Evolutionary conservation across 2,888 invertebrate species (phyloP).

Genomic region (Eledona agricola): DNA sequence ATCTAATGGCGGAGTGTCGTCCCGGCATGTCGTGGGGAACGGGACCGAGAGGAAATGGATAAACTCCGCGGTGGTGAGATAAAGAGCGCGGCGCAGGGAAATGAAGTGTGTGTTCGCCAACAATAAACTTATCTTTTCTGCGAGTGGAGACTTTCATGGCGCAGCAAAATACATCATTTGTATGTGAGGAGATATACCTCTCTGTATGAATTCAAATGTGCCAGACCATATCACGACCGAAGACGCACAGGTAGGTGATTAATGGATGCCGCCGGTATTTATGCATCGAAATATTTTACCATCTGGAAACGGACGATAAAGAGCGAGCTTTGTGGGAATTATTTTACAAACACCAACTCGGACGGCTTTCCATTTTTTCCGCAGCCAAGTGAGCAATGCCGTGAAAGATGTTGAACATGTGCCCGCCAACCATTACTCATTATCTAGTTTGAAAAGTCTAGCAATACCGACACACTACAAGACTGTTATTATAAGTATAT

Average conservation of each 20-base stretch:
- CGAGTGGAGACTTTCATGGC: constrained; percentile 58
- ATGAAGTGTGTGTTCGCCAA: constrained; percentile 62
- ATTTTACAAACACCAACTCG: no score
- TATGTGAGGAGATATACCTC: constrained; percentile 59
- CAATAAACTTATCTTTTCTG: constrained; percentile 63
- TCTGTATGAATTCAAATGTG: constrained; percentile 55
- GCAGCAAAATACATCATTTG: constrained; percentile 62
- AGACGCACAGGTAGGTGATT: constrained; percentile 52
- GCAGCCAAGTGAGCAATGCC: no score
- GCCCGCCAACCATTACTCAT: no score
- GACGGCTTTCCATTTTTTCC: no score
- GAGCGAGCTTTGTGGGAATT: no score
- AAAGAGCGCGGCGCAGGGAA: constrained; percentile 60
- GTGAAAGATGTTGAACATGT: no score
- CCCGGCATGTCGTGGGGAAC: constrained; percentile 49
- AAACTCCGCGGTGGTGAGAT: constrained; percentile 61
- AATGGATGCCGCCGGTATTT: constrained; percentile 53
- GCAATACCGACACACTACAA: no score
- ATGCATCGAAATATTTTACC: constrained; percentile 57
- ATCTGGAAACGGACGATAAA: constrained; percentile 57
- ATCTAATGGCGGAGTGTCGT: constrained; percentile 56
- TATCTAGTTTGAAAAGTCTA: no score
- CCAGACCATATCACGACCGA: constrained; percentile 26
- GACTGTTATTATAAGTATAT: no score
- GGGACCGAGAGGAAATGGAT: constrained; percentile 60